Percentiles rank a stretch among this genome's conserved stretches.
Evolutionary conservation across 1,140 invertebrate species (phyloP).

Genomic region (Glomeris maerens): DNA sequence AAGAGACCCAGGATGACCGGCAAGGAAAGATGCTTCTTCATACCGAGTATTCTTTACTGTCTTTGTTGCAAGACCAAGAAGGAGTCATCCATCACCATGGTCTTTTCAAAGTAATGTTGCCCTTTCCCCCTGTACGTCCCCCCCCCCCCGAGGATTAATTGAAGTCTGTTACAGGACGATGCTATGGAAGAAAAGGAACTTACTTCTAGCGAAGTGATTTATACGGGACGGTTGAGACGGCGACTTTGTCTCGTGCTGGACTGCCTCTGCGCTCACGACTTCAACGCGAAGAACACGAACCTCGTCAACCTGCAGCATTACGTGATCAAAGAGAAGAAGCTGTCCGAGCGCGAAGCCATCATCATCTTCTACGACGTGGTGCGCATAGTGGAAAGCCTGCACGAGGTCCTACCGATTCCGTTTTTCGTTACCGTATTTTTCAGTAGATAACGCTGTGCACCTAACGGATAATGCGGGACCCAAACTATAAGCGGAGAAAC

Average conservation of each 20-base stretch:
- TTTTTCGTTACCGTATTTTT: conserved; percentile 2
- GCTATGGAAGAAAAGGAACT: conserved; percentile 47
- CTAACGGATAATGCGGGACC: no score
- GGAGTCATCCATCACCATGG: conserved; percentile 67
- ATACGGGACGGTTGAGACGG: conserved; percentile 45
- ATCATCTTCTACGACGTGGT: conserved; percentile 64
- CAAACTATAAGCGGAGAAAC: no score
- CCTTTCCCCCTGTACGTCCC: no score
- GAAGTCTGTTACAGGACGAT: conserved; percentile 40
- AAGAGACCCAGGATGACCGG: conserved; percentile 56
- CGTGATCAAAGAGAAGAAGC: conserved; percentile 64
- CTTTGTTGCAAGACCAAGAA: conserved; percentile 49
- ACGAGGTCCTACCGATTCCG: conserved; percentile 47
- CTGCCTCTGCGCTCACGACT: conserved; percentile 59
- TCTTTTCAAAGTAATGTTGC: conserved; percentile 50
- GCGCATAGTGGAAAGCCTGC: conserved; percentile 54
- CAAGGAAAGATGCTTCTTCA: conserved; percentile 70
- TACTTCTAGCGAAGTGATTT: conserved; percentile 36
- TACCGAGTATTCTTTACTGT: conserved; percentile 62
- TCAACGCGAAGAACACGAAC: conserved; percentile 48
- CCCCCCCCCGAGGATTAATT: background rate
- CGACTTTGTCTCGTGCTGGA: conserved; percentile 60
- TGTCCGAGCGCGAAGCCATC: conserved; percentile 58
- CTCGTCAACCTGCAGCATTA: conserved; percentile 66
- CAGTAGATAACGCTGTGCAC: no score